Evolutionary conservation across 2,888 invertebrate genomes (phyloP).

Genomic region (Dione vanillae): DNA sequence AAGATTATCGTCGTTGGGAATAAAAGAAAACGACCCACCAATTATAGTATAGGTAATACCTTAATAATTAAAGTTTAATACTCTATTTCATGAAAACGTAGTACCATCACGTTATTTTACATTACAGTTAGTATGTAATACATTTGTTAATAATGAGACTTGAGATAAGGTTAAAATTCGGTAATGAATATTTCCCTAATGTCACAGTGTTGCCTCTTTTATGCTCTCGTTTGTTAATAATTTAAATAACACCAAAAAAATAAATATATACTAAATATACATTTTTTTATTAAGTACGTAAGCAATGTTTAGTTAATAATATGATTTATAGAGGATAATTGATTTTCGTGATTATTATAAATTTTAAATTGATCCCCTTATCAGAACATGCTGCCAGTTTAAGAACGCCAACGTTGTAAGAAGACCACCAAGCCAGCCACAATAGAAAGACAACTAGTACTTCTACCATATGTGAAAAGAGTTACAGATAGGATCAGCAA

Average conservation of each 20-base stretch:
- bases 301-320: slow-evolving; percentile 15
- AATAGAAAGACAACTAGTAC: too few species aligned
- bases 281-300: slow-evolving; percentile 3
- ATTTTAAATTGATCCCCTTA: too few species aligned
- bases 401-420: too few species aligned
- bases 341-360: too few species aligned
- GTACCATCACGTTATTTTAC: neutral
- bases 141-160: slow-evolving; percentile 18
- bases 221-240: slow-evolving; percentile 44
- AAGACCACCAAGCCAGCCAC: too few species aligned
- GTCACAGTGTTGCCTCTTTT: slow-evolving; percentile 45
- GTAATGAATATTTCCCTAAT: slow-evolving; percentile 23
- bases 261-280: slow-evolving; percentile 1
- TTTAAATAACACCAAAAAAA: slow-evolving; percentile 30
- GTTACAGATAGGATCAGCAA: too few species aligned
- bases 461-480: too few species aligned
- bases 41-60: slow-evolving; percentile 22
- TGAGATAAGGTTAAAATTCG: slow-evolving; percentile 18
- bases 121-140: neutral
- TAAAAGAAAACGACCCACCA: slow-evolving; percentile 55
- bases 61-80: too few species aligned
- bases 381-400: too few species aligned
- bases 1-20: slow-evolving; percentile 84
- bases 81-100: slow-evolving; percentile 20
- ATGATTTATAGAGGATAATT: too few species aligned